Percentiles rank a stretch among this genome's conserved stretches.
Conservation (phyloP, 2,888 invertebrate genomes). For the Drosophila recens region DNA sequence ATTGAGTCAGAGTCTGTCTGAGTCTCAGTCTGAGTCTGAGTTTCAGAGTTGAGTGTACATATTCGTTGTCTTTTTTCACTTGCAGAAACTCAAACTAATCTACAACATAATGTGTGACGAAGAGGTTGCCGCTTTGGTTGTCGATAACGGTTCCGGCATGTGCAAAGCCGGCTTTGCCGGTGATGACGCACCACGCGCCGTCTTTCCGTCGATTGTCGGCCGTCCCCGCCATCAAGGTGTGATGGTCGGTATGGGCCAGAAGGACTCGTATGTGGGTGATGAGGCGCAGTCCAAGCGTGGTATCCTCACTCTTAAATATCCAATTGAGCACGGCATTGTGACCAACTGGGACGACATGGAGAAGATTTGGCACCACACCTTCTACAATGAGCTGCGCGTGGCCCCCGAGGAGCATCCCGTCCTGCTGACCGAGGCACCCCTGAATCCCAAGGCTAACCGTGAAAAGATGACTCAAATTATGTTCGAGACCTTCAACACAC, state of each 20-base stretch:
- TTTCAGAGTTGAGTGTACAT: slow-evolving; percentile 50
- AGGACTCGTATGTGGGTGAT: slow-evolving; percentile 94
- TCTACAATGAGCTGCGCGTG: slow-evolving; percentile 98
- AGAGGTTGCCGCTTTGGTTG: slow-evolving; percentile 96
- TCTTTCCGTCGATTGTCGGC: slow-evolving; percentile 96
- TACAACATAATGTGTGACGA: slow-evolving; percentile 94
- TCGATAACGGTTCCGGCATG: slow-evolving; percentile 97
- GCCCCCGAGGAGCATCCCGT: slow-evolving; percentile 97
- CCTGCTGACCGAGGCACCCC: slow-evolving; percentile 93
- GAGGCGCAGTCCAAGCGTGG: slow-evolving; percentile 94
- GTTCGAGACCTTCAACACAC: slow-evolving; percentile 97
- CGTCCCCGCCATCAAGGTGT: slow-evolving; percentile 95
- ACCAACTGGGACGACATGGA: slow-evolving; percentile 99
- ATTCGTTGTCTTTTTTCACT: slow-evolving; percentile 34
- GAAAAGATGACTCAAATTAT: slow-evolving; percentile 97
- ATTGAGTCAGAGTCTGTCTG: slow-evolving; percentile 18
- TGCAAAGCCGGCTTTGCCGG: slow-evolving; percentile 97
- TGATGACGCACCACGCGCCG: slow-evolving; percentile 94
- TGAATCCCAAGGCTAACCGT: slow-evolving; percentile 94
- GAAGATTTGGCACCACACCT: slow-evolving; percentile 99
- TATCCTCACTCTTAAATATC: slow-evolving; percentile 97
- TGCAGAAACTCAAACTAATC: slow-evolving; percentile 66
- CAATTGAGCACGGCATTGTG: slow-evolving; percentile 98
- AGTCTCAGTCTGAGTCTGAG: slow-evolving; percentile 17
- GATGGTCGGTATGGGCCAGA: slow-evolving; percentile 97